phyloP scores from a whole-genome alignment of 2,797 vertebrate genomes.

The Telmatherina bonti region DNA sequence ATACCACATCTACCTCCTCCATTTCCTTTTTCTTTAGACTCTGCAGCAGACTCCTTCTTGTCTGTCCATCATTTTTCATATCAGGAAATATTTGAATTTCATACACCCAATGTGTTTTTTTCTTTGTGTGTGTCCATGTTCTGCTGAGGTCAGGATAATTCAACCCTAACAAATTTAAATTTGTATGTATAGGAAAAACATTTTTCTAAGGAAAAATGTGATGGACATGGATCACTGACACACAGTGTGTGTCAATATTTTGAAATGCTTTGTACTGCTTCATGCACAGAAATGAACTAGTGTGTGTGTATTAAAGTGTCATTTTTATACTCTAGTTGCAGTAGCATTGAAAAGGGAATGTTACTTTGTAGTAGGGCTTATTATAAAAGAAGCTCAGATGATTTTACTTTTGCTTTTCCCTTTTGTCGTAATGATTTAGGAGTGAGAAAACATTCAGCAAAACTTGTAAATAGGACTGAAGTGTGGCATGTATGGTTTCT shows the following conservation, averaged over 20 bases:
- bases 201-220: slow-evolving; percentile 36
- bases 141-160: slow-evolving; percentile 7
- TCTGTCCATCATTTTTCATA: slow-evolving; percentile 5
- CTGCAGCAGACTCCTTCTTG: slow-evolving; percentile 39
- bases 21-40: slow-evolving; percentile 47
- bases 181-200: slow-evolving; percentile 18
- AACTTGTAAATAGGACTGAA: slow-evolving; percentile 71
- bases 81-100: slow-evolving; percentile 19
- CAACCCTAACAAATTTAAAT: slow-evolving; percentile 27
- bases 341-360: slow-evolving; percentile 74
- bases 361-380: slow-evolving; percentile 57
- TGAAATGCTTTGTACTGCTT: slow-evolving; percentile 67
- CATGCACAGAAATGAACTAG: slow-evolving; percentile 74
- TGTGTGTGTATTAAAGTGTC: slow-evolving; percentile 70
- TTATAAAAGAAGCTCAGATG: slow-evolving; percentile 47
- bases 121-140: slow-evolving; percentile 6
- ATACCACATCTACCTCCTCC: slow-evolving; percentile 74
- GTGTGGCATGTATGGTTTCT: slow-evolving; percentile 39
- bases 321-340: slow-evolving; percentile 67
- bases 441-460: slow-evolving; percentile 28
- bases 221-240: slow-evolving; percentile 33
- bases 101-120: neutral
- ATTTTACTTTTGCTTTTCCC: slow-evolving; percentile 43
- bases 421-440: slow-evolving; percentile 31
- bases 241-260: slow-evolving; percentile 45